Percentiles rank a stretch among this genome's conserved stretches.
Conservation (phyloP, 2,888 invertebrate species). For the Cheilosia soror region DNA sequence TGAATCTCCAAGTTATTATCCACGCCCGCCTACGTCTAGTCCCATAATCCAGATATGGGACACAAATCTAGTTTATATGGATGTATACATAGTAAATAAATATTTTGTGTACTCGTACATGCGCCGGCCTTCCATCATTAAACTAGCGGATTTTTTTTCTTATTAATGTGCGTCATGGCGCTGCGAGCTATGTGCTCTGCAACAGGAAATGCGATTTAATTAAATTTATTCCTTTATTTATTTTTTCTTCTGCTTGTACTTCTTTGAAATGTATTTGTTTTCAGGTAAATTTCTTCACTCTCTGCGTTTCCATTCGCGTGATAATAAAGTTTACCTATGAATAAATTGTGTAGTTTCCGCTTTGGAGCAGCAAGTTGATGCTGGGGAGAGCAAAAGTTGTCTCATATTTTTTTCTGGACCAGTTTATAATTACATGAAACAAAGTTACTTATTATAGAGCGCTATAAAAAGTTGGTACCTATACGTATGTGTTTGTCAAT, state of each 20-base stretch:
- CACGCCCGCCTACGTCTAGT: neutral
- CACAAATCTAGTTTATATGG: conserved; percentile 18
- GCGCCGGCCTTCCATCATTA: neutral
- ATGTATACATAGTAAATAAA: neutral
- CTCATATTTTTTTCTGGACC: conserved; percentile 19
- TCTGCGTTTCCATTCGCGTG: conserved; percentile 11
- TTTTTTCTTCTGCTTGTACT: conserved; percentile 28
- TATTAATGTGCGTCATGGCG: conserved; percentile 5
- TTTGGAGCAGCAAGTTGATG: conserved; percentile 18
- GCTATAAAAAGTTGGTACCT: neutral
- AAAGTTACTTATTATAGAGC: conserved; percentile 2
- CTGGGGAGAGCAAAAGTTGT: conserved; percentile 21
- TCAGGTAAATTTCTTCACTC: conserved; percentile 2
- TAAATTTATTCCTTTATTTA: conserved; percentile 62
- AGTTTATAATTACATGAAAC: conserved; percentile 50
- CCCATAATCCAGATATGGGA: conserved; percentile 24
- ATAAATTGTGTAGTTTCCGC: conserved; percentile 57
- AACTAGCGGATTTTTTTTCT: conserved; percentile 21
- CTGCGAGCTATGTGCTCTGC: conserved; percentile 14
- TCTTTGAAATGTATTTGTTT: conserved; percentile 30
- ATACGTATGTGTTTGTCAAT: neutral
- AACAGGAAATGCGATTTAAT: conserved; percentile 67
- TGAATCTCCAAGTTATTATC: conserved; percentile 3
- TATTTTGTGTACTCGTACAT: neutral
- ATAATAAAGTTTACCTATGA: conserved; percentile 39